Evolutionary conservation across 2,797 vertebrate genomes (phyloP).

Genomic region (Lateolabrax maculatus): DNA sequence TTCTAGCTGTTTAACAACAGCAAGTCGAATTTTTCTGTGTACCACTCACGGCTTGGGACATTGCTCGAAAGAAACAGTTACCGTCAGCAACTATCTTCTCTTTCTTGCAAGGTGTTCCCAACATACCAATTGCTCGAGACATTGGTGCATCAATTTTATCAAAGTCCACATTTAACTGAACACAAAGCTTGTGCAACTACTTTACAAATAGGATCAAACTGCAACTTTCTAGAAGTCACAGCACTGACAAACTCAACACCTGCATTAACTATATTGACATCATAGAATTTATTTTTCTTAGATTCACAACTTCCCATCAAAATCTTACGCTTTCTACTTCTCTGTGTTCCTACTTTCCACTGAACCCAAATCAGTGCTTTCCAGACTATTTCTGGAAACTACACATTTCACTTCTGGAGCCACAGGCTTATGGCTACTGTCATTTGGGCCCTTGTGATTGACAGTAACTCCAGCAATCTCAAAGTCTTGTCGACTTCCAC

Average conservation of each 20-base stretch:
- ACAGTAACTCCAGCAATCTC: not conserved
- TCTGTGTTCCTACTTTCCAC: no score
- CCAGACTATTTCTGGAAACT: no score
- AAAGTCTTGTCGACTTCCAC: not conserved
- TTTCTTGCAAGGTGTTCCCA: no score
- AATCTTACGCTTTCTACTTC: not conserved
- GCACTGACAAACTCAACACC: not conserved
- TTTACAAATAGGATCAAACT: not conserved
- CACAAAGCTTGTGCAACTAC: not conserved
- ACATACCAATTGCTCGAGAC: no score
- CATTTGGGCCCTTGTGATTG: not conserved
- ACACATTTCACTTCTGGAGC: no score
- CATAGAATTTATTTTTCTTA: not conserved
- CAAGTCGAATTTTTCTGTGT: not conserved
- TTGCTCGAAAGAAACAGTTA: not conserved
- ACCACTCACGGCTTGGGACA: constrained; percentile 4
- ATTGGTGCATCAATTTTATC: no score
- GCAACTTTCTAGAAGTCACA: rapidly evolving
- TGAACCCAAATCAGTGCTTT: no score
- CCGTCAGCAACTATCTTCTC: not conserved
- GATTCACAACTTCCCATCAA: no score
- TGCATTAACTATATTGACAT: not conserved
- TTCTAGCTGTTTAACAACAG: not conserved
- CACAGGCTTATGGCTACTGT: no score
- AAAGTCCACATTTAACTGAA: no score